Evolutionary conservation across 2,113 vertebrate species (phyloP).

Genomic region (Larimichthys crocea): DNA sequence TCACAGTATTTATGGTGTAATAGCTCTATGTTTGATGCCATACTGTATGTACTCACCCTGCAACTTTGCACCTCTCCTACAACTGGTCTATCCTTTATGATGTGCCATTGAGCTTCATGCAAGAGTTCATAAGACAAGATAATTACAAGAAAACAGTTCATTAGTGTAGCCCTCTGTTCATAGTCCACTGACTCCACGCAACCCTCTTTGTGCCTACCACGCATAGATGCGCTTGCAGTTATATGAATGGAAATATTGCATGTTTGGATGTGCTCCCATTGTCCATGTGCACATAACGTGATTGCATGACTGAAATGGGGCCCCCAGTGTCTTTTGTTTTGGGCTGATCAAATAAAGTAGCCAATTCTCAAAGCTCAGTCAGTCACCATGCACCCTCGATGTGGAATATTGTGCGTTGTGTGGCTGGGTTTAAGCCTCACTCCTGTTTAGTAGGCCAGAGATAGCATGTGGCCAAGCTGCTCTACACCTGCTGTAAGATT

Average conservation of each 20-base stretch:
- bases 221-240: neutral
- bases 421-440: slow-evolving; percentile 3
- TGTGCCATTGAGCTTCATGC: slow-evolving; percentile 14
- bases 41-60: neutral
- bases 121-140: slow-evolving; percentile 22
- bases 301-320: neutral
- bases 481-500: slow-evolving; percentile 23
- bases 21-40: neutral
- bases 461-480: slow-evolving; percentile 2
- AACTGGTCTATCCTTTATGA: neutral
- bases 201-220: neutral
- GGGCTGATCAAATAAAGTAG: neutral
- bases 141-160: slow-evolving; percentile 29
- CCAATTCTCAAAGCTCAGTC: neutral
- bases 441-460: slow-evolving; percentile 20
- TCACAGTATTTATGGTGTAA: slow-evolving; percentile 25
- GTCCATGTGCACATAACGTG: slow-evolving; percentile 3
- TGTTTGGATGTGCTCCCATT: slow-evolving; percentile 21
- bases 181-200: slow-evolving; percentile 20
- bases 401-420: neutral
- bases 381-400: neutral
- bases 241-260: neutral
- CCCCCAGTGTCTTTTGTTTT: slow-evolving; percentile 4
- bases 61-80: neutral
- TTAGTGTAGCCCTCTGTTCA: slow-evolving; percentile 19